phyloP scores from a whole-genome alignment of 2,888 invertebrate genomes.

The Bhutanitis thaidina region DNA sequence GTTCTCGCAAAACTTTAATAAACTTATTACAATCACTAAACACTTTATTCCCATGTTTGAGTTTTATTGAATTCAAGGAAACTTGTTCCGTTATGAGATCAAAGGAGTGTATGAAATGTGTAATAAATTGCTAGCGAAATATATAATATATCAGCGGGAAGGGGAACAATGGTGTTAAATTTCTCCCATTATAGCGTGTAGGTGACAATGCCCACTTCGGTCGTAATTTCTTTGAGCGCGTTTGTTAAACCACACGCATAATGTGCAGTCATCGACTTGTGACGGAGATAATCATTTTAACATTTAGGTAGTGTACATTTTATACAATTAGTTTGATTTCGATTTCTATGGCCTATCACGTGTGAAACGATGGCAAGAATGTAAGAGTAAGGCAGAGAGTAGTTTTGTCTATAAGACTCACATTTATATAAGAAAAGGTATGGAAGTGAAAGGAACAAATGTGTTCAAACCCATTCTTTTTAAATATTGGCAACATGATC shows the following conservation, averaged over 20 bases:
- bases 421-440: too few relatives aligned
- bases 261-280: conserved; percentile 34
- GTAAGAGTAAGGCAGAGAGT: too few relatives aligned
- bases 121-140: conserved; percentile 33
- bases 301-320: conserved; percentile 5
- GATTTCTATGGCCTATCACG: too few relatives aligned
- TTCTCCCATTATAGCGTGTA: conserved; percentile 42
- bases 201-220: conserved; percentile 45
- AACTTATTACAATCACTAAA: conserved; percentile 22
- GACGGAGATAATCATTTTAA: conserved; percentile 25
- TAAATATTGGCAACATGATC: too few relatives aligned
- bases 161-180: conserved; percentile 48
- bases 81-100: background rate
- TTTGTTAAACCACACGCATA: conserved; percentile 34
- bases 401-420: too few relatives aligned
- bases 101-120: conserved; percentile 28
- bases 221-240: conserved; percentile 40
- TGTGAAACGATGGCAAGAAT: too few relatives aligned
- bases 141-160: conserved; percentile 44
- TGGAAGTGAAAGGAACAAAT: too few relatives aligned
- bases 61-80: background rate
- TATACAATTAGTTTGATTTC: background rate
- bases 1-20: conserved; percentile 36
- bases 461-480: too few relatives aligned
- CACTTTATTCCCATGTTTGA: conserved; percentile 25